phyloP scores from a whole-genome alignment of 2,113 vertebrate genomes.

The Hucho hucho region DNA sequence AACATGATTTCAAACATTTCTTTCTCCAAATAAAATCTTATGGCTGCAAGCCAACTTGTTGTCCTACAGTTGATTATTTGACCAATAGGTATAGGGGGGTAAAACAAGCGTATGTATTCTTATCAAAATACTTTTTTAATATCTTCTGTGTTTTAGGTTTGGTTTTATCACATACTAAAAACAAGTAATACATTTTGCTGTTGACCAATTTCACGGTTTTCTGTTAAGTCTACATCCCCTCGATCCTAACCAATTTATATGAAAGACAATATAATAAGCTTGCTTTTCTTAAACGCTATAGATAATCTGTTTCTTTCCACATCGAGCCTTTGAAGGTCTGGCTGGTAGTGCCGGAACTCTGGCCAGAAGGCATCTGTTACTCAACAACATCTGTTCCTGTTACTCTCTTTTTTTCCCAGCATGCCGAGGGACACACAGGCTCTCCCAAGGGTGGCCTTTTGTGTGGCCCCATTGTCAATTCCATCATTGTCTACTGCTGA shows the following conservation, averaged over 20 bases:
- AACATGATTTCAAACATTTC: slow-evolving; percentile 54
- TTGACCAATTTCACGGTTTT: not conserved
- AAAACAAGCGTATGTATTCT: not conserved
- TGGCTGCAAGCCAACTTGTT: slow-evolving; percentile 44
- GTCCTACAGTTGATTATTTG: not conserved
- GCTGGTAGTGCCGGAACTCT: slow-evolving; percentile 80
- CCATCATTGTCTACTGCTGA: slow-evolving; percentile 81
- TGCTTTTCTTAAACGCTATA: slow-evolving; percentile 11
- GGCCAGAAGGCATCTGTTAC: slow-evolving; percentile 94
- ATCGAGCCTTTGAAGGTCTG: slow-evolving; percentile 78
- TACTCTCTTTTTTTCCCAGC: slow-evolving; percentile 84
- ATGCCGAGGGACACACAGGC: slow-evolving; percentile 82
- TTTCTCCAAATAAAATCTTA: slow-evolving; percentile 73
- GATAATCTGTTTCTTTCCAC: slow-evolving; percentile 54
- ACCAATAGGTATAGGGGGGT: not conserved
- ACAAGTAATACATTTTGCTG: not conserved
- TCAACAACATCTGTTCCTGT: slow-evolving; percentile 93
- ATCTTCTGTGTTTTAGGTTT: not conserved
- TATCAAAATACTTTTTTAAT: not conserved
- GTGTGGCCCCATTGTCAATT: slow-evolving; percentile 82
- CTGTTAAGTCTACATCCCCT: not conserved
- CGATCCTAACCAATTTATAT: slow-evolving; percentile 10
- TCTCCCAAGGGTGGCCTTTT: slow-evolving; percentile 91
- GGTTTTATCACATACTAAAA: not conserved
- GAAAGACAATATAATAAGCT: slow-evolving; percentile 27